Percentiles rank a stretch among this genome's conserved stretches.
These are phyloP conservation scores for Acronicta psi DNA, from an alignment of 2,888 invertebrate genomes.

Conservation along the genomic window DNA sequence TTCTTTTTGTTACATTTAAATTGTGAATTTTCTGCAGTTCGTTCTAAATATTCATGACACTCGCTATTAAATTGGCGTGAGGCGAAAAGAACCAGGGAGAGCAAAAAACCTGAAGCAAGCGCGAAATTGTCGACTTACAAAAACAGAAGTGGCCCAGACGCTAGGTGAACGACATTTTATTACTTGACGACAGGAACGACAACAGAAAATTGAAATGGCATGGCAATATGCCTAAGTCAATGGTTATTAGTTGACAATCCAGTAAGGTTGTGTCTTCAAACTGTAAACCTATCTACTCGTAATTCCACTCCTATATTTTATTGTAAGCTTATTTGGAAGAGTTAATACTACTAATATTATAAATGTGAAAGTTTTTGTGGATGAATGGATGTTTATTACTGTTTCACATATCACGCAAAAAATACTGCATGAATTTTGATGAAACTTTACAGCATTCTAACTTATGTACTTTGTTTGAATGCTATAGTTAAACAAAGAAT, in stretches of 20 bases:
- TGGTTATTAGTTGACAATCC: not conserved
- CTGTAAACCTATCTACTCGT: no score
- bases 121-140: constrained; percentile 24
- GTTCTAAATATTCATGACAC: constrained; percentile 40
- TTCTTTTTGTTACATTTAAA: constrained; percentile 23
- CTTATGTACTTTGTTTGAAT: no score
- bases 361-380: no score
- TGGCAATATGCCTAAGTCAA: not conserved
- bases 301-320: no score
- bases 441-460: no score
- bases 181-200: constrained; percentile 1
- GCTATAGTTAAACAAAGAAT: constrained; percentile 12
- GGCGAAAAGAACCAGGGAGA: constrained; percentile 19
- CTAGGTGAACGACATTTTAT: constrained; percentile 38
- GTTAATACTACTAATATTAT: no score
- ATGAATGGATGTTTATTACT: no score
- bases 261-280: no score
- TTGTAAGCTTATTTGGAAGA: not conserved
- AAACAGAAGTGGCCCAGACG: constrained; percentile 31
- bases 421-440: no score
- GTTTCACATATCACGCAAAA: no score
- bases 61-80: constrained; percentile 31
- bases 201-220: constrained; percentile 30
- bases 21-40: constrained; percentile 24
- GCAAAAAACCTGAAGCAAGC: constrained; percentile 29